These are phyloP conservation scores for Disparrhopalites patrizii DNA, from an alignment of 2,888 invertebrate genomes.

Conservation along the genomic window DNA sequence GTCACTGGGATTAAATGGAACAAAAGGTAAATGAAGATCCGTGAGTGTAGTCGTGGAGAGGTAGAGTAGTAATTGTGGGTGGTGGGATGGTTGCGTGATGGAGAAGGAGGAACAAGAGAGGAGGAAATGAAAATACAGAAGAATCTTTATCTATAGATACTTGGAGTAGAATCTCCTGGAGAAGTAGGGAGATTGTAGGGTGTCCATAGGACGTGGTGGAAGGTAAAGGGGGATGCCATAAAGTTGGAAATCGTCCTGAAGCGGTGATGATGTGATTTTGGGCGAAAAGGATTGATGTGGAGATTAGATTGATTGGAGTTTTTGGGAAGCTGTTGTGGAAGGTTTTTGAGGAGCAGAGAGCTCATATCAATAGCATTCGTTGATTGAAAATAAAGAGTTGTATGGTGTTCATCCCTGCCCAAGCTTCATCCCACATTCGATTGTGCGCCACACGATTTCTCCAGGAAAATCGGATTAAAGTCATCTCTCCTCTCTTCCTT, in stretches of 20 bases:
- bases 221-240: constrained; percentile 11
- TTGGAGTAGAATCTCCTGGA: too few species aligned
- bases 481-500: constrained; percentile 25
- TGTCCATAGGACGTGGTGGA: too few species aligned
- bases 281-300: constrained; percentile 37
- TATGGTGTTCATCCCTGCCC: constrained; percentile 27
- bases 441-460: constrained; percentile 35
- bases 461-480: constrained; percentile 33
- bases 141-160: too few species aligned
- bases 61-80: neutral
- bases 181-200: too few species aligned
- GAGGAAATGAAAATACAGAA: too few species aligned
- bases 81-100: too few species aligned
- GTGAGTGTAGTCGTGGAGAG: neutral
- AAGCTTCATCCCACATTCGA: constrained; percentile 15
- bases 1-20: too few species aligned
- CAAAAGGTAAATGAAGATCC: neutral
- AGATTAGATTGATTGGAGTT: constrained; percentile 42
- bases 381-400: constrained; percentile 32
- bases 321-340: constrained; percentile 15
- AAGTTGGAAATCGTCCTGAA: constrained; percentile 27
- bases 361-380: constrained; percentile 28
- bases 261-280: constrained; percentile 39
- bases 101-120: too few species aligned
- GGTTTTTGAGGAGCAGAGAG: constrained; percentile 28